These are phyloP conservation scores for Nesoenas mayeri DNA, from an alignment of 2,113 vertebrate species.

Conservation along the genomic window DNA sequence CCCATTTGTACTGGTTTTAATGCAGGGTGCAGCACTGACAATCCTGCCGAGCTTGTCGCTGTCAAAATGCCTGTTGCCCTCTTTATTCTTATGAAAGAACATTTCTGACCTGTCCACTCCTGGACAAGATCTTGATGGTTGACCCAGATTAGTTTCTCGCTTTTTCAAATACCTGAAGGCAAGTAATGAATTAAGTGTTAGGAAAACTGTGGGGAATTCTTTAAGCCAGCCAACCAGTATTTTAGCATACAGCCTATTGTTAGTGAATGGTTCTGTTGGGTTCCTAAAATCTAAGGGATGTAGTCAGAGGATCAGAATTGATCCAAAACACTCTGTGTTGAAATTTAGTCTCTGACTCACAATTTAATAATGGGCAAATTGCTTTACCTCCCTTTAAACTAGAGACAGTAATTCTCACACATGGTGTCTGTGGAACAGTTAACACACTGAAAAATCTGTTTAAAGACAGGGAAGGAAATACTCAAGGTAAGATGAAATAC, in stretches of 20 bases:
- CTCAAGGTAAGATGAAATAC: slow-evolving; percentile 1
- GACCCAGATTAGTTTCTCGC: neutral
- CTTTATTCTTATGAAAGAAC: neutral
- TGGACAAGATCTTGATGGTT: neutral
- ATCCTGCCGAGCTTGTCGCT: neutral
- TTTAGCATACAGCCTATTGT: neutral
- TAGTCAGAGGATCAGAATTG: neutral
- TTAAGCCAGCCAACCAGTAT: neutral
- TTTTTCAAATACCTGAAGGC: neutral
- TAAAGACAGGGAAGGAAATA: neutral
- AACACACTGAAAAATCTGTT: slow-evolving; percentile 7
- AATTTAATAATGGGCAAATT: neutral
- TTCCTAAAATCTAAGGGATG: neutral
- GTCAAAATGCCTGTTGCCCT: neutral
- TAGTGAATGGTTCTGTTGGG: neutral
- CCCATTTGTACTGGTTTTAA: neutral
- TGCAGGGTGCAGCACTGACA: neutral
- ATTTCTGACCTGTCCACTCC: neutral
- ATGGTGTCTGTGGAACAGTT: neutral
- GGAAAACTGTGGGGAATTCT: neutral
- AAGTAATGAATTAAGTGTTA: neutral
- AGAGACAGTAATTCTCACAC: neutral
- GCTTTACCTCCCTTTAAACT: neutral
- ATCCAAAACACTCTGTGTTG: neutral
- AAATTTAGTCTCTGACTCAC: neutral